A percentile compares a stretch with the other conserved stretches of the same genome.
Conservation (phyloP, 2,888 invertebrate species). For the Spisula subtruncata region DNA sequence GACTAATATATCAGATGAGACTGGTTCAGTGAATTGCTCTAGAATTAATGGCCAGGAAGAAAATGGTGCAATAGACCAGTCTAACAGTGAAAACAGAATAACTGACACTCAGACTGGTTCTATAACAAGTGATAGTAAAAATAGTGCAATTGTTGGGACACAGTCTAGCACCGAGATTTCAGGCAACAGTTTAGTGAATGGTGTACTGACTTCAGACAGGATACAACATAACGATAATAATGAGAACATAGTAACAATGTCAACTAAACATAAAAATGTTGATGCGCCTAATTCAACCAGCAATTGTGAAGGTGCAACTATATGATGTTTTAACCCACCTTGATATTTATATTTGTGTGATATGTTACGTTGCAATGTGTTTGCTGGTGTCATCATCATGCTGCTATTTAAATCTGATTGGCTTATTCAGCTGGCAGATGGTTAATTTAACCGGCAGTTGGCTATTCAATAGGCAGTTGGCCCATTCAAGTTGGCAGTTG, state of each 20-base stretch:
- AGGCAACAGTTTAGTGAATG: conserved; percentile 1
- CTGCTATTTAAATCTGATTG: no score
- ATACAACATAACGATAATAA: conserved; percentile 26
- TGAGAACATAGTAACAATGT: conserved; percentile 46
- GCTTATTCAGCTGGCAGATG: no score
- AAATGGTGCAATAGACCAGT: conserved; percentile 61
- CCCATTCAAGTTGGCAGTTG: no score
- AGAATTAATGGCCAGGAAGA: conserved; percentile 29
- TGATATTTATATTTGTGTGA: conserved; percentile 6
- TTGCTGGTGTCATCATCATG: background rate
- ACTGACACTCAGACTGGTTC: conserved; percentile 40
- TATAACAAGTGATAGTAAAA: conserved; percentile 17
- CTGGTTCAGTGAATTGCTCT: conserved; percentile 22
- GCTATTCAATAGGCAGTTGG: no score
- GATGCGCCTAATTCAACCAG: background rate
- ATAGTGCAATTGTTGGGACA: conserved; percentile 49
- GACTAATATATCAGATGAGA: conserved; percentile 23
- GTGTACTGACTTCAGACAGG: conserved; percentile 22
- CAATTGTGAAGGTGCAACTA: background rate
- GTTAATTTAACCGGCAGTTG: no score
- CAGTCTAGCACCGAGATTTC: conserved; percentile 41
- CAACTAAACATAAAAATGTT: conserved; percentile 34
- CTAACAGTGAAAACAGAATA: conserved; percentile 44
- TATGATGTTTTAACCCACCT: conserved; percentile 22
- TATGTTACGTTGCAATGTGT: background rate